Evolutionary conservation across 1,140 invertebrate species (phyloP).

Genomic region (roundworm (Caenorhabditis elegans)): WBcel235 BX284603.4:7333001-7333500

Average conservation of each 20-base stretch:
- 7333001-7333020: conserved; percentile 15
- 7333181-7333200: not conserved
- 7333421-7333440: not conserved
- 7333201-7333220: conserved; percentile 16
- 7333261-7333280: not conserved
- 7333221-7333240: not conserved
- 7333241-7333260: not conserved
- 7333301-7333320: not conserved
- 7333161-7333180: conserved; percentile 50
- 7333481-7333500: too few relatives aligned
- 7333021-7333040: conserved; percentile 53
- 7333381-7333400: not conserved
- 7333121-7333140: conserved; percentile 37
- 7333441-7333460: too few relatives aligned
- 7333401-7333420: conserved; percentile 18
- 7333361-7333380: not conserved
- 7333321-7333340: too few relatives aligned
- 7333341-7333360: not conserved
- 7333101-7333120: conserved; percentile 60
- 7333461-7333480: too few relatives aligned
- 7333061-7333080: conserved; percentile 9
- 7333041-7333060: conserved; percentile 56
- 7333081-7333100: conserved; percentile 57
- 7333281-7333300: not conserved
- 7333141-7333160: conserved; percentile 46